Percentiles rank a stretch among this genome's conserved stretches.
Conservation (phyloP, 2,888 invertebrate genomes). For the Hybos culiciformis region DNA sequence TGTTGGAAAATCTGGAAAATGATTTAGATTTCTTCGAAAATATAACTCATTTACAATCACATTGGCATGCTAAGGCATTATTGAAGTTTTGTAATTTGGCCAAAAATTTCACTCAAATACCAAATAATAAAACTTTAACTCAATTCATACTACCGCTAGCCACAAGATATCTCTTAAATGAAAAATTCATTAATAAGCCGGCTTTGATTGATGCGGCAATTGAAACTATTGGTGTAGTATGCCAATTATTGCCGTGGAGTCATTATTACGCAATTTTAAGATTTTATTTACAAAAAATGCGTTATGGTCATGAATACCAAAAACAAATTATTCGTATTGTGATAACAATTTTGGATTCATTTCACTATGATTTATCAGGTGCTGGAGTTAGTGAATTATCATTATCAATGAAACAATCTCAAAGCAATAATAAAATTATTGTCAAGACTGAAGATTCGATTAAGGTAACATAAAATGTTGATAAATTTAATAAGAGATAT, state of each 20-base stretch:
- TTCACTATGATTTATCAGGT: conserved; percentile 78
- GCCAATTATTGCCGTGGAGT: conserved; percentile 73
- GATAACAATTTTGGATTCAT: conserved; percentile 71
- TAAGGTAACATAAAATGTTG: conserved; percentile 18
- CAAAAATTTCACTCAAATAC: conserved; percentile 44
- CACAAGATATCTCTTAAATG: conserved; percentile 63
- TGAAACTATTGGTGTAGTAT: conserved; percentile 62
- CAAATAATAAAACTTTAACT: conserved; percentile 57
- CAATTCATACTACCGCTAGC: conserved; percentile 78
- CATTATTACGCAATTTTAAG: conserved; percentile 74
- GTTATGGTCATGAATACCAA: conserved; percentile 58
- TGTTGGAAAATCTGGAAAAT: conserved; percentile 51
- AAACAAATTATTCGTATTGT: conserved; percentile 68
- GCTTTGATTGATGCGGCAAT: conserved; percentile 73
- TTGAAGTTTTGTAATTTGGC: conserved; percentile 56
- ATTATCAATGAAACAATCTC: conserved; percentile 15
- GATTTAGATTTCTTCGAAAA: conserved; percentile 95
- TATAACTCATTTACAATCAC: conserved; percentile 73
- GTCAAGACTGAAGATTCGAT: conserved; percentile 15
- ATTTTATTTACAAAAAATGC: conserved; percentile 63
- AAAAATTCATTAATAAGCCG: conserved; percentile 62
- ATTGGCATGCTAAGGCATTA: conserved; percentile 72
- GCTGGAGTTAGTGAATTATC: conserved; percentile 31
- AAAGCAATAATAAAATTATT: conserved; percentile 20
- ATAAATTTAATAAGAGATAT: conserved; percentile 33